A percentile compares a stretch with the other conserved stretches of the same genome.
Evolutionary conservation across 37 sponge, comb jelly and placozoan genomes (phyloP).

Genomic region (Ianthella basta): DNA sequence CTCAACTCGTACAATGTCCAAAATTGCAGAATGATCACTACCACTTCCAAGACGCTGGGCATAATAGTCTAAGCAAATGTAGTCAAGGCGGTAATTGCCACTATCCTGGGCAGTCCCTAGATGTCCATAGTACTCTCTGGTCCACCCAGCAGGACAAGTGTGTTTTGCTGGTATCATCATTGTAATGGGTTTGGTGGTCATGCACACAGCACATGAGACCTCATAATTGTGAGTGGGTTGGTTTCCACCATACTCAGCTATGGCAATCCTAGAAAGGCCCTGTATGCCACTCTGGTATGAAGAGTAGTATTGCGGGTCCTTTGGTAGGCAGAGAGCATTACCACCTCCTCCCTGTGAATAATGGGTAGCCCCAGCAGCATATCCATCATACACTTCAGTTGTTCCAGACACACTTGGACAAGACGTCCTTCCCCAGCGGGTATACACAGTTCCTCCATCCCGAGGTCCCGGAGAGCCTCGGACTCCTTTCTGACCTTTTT

Average conservation of each 20-base stretch:
- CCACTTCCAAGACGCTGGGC: background rate
- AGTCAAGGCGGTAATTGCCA: background rate
- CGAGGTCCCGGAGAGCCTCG: conserved; percentile 3
- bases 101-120: background rate
- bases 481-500: background rate
- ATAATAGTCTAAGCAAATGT: conserved; percentile 3
- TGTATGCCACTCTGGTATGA: background rate
- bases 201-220: conserved; percentile 26
- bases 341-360: conserved; percentile 18
- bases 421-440: conserved; percentile 6
- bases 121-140: conserved; percentile 12
- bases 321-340: conserved; percentile 12
- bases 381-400: conserved; percentile 3
- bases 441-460: background rate
- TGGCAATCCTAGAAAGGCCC: background rate
- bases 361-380: background rate
- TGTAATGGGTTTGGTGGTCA: background rate
- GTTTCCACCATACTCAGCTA: conserved; percentile 1
- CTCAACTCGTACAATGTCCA: background rate
- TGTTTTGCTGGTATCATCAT: conserved; percentile 29
- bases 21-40: background rate
- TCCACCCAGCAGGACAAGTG: conserved; percentile 25
- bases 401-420: conserved; percentile 25
- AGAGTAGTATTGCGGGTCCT: background rate
- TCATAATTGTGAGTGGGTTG: background rate